Evolutionary conservation across 2,113 vertebrate genomes (phyloP).

Genomic region (Onychostruthus taczanowskii): DNA sequence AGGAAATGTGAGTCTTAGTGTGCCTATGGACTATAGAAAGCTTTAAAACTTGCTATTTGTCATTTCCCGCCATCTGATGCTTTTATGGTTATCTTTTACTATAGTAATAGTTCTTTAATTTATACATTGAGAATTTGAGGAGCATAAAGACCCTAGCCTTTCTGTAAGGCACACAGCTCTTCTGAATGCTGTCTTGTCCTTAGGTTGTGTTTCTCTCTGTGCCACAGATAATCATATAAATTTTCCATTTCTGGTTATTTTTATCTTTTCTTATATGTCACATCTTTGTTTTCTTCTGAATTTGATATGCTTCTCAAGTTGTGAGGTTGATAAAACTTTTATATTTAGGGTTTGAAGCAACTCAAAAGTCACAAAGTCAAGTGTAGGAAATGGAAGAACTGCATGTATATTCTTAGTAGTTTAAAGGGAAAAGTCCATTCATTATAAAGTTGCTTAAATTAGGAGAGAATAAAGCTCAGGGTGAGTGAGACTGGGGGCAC

Average conservation of each 20-base stretch:
- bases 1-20: not conserved
- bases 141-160: not conserved
- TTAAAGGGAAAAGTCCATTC: not conserved
- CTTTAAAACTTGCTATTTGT: not conserved
- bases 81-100: not conserved
- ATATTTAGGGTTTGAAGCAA: not conserved
- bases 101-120: not conserved
- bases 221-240: not conserved
- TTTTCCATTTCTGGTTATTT: not conserved
- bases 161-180: not conserved
- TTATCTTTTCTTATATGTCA: not conserved
- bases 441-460: not conserved
- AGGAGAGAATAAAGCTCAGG: not conserved
- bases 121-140: not conserved
- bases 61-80: not conserved
- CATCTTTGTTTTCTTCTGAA: not conserved
- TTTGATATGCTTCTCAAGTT: not conserved
- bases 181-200: not conserved
- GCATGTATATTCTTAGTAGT: not conserved
- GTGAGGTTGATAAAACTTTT: not conserved
- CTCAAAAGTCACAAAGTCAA: not conserved
- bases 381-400: not conserved
- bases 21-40: not conserved
- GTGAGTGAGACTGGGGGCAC: not conserved
- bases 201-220: not conserved